Percentiles rank a stretch among this genome's conserved stretches.
phyloP scores from a whole-genome alignment of 2,797 vertebrate species.

The Lemur catta region DNA sequence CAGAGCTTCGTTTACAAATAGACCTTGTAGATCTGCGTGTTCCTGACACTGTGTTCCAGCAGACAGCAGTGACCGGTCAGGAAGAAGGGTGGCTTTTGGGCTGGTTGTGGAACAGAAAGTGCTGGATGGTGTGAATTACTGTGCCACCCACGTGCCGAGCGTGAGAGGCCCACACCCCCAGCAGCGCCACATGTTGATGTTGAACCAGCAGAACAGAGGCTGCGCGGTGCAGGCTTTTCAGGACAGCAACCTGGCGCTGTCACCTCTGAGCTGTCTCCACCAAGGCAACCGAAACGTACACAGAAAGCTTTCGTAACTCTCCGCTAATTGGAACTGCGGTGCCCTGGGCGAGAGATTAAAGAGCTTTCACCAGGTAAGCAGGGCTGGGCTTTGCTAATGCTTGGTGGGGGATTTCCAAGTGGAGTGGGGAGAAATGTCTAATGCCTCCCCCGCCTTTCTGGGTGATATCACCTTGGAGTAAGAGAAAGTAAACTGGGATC shows the following conservation, averaged over 20 bases:
- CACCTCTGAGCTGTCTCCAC: not conserved
- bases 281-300: not conserved
- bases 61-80: not conserved
- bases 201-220: not conserved
- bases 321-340: not conserved
- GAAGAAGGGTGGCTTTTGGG: not conserved
- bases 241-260: not conserved
- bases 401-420: constrained; percentile 43
- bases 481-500: not conserved
- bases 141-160: fast-evolving
- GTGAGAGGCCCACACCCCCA: too few relatives aligned
- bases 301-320: not conserved
- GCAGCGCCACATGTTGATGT: too few relatives aligned
- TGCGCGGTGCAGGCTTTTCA: not conserved
- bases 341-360: constrained; percentile 16
- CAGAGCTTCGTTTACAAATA: too few relatives aligned
- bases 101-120: not conserved
- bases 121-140: not conserved
- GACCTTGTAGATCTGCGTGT: not conserved
- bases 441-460: not conserved
- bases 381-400: not conserved
- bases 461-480: constrained; percentile 38
- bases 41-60: not conserved
- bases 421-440: not conserved
- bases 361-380: constrained; percentile 10